A percentile compares a stretch with the other conserved stretches of the same genome.
Evolutionary conservation across 2,113 vertebrate species (phyloP).

Genomic region (Ctenodactylus gundi): DNA sequence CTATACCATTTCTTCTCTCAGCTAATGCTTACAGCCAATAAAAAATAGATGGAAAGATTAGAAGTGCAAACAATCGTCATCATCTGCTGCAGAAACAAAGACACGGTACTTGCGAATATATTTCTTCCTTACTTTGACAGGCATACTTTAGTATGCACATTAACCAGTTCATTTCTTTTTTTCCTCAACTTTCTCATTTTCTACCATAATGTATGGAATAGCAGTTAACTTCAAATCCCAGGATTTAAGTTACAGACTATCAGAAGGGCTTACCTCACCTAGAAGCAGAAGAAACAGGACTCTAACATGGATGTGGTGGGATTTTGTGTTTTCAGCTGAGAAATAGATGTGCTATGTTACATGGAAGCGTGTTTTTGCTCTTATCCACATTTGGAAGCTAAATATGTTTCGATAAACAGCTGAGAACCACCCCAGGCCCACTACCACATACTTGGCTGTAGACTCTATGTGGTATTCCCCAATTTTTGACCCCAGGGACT

Average conservation of each 20-base stretch:
- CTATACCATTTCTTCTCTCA: background rate
- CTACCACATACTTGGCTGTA: background rate
- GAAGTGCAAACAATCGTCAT: background rate
- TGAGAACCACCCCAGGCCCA: background rate
- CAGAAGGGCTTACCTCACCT: background rate
- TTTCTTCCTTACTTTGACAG: background rate
- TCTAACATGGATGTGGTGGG: background rate
- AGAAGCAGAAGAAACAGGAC: background rate
- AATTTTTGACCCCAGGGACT: too few relatives aligned
- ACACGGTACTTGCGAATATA: background rate
- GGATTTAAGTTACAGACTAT: background rate
- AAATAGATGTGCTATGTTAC: background rate
- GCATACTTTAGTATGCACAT: background rate
- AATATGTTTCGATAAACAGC: background rate
- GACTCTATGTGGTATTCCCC: too few relatives aligned
- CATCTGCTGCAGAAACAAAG: background rate
- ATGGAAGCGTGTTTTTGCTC: background rate
- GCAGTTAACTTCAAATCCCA: background rate
- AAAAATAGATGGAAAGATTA: background rate
- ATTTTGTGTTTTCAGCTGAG: conserved; percentile 2
- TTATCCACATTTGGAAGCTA: background rate
- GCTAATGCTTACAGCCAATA: background rate
- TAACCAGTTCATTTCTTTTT: background rate
- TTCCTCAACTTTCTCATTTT: background rate
- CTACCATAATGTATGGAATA: background rate